These are phyloP conservation scores for Conus betulinus DNA, from an alignment of 1,140 invertebrate species.

Conservation along the genomic window DNA sequence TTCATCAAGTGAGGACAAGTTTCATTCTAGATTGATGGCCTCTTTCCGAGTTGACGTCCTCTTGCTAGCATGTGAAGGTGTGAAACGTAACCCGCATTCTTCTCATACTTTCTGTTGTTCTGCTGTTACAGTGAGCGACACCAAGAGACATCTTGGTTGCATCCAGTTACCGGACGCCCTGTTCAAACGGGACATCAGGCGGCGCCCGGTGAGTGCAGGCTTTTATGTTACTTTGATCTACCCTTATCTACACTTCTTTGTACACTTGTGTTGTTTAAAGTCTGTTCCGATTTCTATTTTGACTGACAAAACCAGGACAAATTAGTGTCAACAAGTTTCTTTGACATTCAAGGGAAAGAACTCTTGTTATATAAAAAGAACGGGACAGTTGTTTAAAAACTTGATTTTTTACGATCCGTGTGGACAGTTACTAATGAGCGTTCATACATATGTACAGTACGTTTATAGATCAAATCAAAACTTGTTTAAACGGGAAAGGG, in stretches of 20 bases:
- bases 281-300: background rate
- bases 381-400: background rate
- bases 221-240: background rate
- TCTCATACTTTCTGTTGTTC: constrained; percentile 48
- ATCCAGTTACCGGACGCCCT: constrained; percentile 63
- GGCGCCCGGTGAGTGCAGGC: constrained; percentile 49
- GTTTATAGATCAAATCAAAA: too few species aligned
- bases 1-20: constrained; percentile 69
- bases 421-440: background rate
- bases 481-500: too few species aligned
- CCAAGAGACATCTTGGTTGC: constrained; percentile 66
- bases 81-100: constrained; percentile 31
- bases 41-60: constrained; percentile 14
- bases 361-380: background rate
- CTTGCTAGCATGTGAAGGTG: constrained; percentile 30
- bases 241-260: background rate
- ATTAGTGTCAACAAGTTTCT: constrained; percentile 20
- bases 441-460: background rate
- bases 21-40: constrained; percentile 30
- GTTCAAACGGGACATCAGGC: constrained; percentile 57
- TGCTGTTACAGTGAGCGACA: constrained; percentile 59
- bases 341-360: constrained; percentile 14
- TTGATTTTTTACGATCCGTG: too few species aligned
- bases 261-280: background rate
- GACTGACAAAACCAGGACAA: background rate